Evolutionary conservation across 1,140 invertebrate genomes (phyloP).

Genomic region (Diabrotica undecimpunctata): DNA sequence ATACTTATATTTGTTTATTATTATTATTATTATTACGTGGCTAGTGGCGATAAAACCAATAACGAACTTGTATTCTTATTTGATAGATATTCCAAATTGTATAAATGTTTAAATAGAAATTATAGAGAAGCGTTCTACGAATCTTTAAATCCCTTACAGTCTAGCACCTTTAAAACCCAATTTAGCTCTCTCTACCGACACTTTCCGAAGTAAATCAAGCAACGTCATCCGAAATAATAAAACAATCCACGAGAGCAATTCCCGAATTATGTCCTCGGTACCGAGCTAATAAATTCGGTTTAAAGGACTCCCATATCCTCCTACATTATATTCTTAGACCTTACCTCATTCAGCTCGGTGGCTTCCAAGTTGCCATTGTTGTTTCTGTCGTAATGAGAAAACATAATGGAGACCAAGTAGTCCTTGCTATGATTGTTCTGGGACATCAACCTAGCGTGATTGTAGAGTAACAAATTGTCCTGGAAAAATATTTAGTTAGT

Average conservation of each 20-base stretch:
- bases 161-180: no score
- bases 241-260: background rate
- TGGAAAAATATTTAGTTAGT: conserved; percentile 42
- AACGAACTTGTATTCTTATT: no score
- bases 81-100: no score
- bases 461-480: conserved; percentile 71
- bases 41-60: no score
- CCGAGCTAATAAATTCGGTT: background rate
- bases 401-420: conserved; percentile 73
- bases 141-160: no score
- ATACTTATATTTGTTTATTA: no score
- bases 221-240: background rate
- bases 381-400: conserved; percentile 74
- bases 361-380: conserved; percentile 65
- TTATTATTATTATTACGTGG: no score
- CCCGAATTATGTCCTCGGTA: background rate
- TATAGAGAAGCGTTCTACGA: no score
- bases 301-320: background rate
- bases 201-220: no score
- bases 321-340: conserved; percentile 5
- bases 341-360: conserved; percentile 63
- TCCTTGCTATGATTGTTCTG: conserved; percentile 64
- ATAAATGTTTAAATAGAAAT: no score
- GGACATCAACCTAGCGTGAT: conserved; percentile 66
- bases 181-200: no score